These are phyloP conservation scores for Ochropacha duplaris DNA, from an alignment of 2,888 invertebrate species.

Conservation along the genomic window DNA sequence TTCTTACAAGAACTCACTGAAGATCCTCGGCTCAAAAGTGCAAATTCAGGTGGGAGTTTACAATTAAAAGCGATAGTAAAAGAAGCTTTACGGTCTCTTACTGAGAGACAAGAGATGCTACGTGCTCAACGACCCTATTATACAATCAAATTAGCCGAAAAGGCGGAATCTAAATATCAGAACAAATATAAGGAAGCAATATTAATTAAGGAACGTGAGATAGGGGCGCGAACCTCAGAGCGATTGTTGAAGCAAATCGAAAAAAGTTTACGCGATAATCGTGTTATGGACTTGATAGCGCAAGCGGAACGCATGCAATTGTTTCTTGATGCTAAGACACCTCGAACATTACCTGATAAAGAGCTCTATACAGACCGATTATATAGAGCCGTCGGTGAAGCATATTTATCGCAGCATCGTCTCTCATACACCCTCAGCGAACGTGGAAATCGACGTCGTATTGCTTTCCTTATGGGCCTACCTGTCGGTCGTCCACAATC, in stretches of 20 bases:
- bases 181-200: conserved; percentile 63
- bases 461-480: conserved; percentile 74
- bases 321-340: conserved; percentile 68
- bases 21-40: conserved; percentile 63
- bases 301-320: conserved; percentile 75
- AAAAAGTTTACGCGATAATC: conserved; percentile 56
- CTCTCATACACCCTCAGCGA: conserved; percentile 73
- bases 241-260: conserved; percentile 61
- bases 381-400: conserved; percentile 72
- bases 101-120: conserved; percentile 71
- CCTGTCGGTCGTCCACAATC: conserved; percentile 67
- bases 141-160: conserved; percentile 68
- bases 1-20: conserved; percentile 62
- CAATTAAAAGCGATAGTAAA: conserved; percentile 50
- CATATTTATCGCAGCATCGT: conserved; percentile 66
- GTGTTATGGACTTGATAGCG: conserved; percentile 66
- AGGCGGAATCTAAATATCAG: conserved; percentile 67
- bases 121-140: conserved; percentile 73
- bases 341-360: conserved; percentile 69
- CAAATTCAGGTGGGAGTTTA: conserved; percentile 61
- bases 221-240: conserved; percentile 65
- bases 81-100: conserved; percentile 63
- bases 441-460: conserved; percentile 69
- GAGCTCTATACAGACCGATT: conserved; percentile 67
- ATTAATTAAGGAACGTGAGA: conserved; percentile 62